Evolutionary conservation across 2,797 vertebrate genomes (phyloP).

Genomic region (Microctenopoma lineatum): DNA sequence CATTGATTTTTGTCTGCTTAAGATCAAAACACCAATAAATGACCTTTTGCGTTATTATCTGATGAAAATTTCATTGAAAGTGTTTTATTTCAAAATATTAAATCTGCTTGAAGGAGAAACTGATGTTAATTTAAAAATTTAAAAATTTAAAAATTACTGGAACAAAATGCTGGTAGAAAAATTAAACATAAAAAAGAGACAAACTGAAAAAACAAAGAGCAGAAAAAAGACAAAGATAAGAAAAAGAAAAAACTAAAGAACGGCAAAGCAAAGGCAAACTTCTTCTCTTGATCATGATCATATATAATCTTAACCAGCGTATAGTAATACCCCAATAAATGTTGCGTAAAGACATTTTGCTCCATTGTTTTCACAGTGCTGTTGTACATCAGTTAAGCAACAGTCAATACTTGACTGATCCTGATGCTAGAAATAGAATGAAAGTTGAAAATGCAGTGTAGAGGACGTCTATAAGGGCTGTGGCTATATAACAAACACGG

Average conservation of each 20-base stretch:
- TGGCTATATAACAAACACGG: constrained; percentile 9
- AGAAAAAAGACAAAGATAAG: too few relatives aligned
- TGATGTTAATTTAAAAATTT: not conserved
- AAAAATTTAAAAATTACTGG: too few relatives aligned
- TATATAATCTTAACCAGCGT: too few relatives aligned
- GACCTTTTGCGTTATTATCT: constrained; percentile 36
- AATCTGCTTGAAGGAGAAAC: not conserved
- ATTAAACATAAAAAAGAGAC: too few relatives aligned
- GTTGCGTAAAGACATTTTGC: not conserved
- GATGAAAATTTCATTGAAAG: constrained; percentile 24
- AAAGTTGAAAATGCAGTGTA: not conserved
- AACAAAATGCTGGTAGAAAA: too few relatives aligned
- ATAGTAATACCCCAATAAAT: too few relatives aligned
- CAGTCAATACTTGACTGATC: not conserved
- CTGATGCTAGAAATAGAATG: constrained; percentile 6
- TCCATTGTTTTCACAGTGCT: not conserved
- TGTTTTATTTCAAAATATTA: not conserved
- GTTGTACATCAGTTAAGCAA: not conserved
- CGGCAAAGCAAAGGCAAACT: too few relatives aligned
- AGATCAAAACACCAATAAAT: constrained; percentile 40
- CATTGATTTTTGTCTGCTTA: constrained; percentile 53
- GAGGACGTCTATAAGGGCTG: constrained; percentile 8
- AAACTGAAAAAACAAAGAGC: too few relatives aligned
- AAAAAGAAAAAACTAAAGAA: too few relatives aligned
- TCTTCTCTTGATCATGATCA: too few relatives aligned